A percentile compares a stretch with the other conserved stretches of the same genome.
phyloP scores from a whole-genome alignment of 2,888 invertebrate genomes.

The Platypus cylindrus region DNA sequence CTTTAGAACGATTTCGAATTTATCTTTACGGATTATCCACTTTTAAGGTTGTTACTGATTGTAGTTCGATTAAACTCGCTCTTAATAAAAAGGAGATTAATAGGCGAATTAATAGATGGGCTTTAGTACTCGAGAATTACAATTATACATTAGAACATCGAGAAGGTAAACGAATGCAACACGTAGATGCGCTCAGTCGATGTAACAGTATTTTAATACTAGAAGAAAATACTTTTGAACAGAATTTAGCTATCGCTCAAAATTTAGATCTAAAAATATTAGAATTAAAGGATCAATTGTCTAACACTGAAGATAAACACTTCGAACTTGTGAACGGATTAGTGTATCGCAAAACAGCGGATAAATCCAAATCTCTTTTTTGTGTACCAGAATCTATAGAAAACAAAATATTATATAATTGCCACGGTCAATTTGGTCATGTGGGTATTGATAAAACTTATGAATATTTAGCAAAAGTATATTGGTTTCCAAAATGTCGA shows the following conservation, averaged over 20 bases:
- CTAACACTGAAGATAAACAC: not conserved
- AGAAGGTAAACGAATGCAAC: slow-evolving; percentile 9
- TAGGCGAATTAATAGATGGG: slow-evolving; percentile 13
- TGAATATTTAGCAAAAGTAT: slow-evolving; percentile 19
- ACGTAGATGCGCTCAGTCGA: slow-evolving; percentile 13
- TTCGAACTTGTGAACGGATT: slow-evolving; percentile 7
- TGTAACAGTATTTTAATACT: slow-evolving; percentile 10
- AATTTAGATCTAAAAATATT: slow-evolving; percentile 5
- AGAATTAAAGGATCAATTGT: slow-evolving; percentile 5
- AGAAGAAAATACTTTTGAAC: slow-evolving; percentile 11
- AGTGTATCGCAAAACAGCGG: slow-evolving; percentile 5
- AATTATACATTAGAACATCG: slow-evolving; percentile 15
- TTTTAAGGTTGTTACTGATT: slow-evolving; percentile 16
- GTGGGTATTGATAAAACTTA: slow-evolving; percentile 23
- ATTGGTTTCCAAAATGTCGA: slow-evolving; percentile 26
- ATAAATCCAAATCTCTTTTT: slow-evolving; percentile 3
- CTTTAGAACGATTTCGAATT: slow-evolving; percentile 24
- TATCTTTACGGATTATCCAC: slow-evolving; percentile 12
- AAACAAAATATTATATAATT: slow-evolving; percentile 4
- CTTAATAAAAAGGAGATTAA: slow-evolving; percentile 11
- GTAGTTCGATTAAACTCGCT: slow-evolving; percentile 12
- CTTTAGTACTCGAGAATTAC: slow-evolving; percentile 11
- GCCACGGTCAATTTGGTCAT: slow-evolving; percentile 19
- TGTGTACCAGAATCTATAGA: slow-evolving; percentile 6
- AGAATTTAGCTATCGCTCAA: slow-evolving; percentile 9